These are phyloP conservation scores for Drosophila leontia DNA, from an alignment of 1,140 invertebrate genomes.

Conservation along the genomic window DNA sequence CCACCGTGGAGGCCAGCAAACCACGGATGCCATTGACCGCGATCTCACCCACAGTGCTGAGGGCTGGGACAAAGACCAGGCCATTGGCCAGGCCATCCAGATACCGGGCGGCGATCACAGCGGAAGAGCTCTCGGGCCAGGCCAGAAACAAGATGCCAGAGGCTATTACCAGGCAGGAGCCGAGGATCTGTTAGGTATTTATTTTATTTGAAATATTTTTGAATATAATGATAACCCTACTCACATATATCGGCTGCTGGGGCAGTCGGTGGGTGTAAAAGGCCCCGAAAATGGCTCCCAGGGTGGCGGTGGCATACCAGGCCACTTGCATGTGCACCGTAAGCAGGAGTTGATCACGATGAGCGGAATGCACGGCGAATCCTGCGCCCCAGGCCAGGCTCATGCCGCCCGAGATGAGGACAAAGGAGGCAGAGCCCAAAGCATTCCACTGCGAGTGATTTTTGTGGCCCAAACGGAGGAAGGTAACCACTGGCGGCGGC, in stretches of 20 bases:
- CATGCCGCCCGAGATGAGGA: conserved; percentile 77
- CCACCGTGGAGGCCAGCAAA: conserved; percentile 50
- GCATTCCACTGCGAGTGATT: conserved; percentile 74
- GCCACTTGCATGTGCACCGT: conserved; percentile 60
- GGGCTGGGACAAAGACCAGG: conserved; percentile 65
- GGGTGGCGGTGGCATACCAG: conserved; percentile 66
- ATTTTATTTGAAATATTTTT: too few relatives aligned
- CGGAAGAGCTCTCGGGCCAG: conserved; percentile 36
- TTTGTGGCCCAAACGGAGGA: conserved; percentile 49
- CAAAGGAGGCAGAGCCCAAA: conserved; percentile 56
- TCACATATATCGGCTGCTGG: conserved; percentile 67
- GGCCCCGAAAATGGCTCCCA: conserved; percentile 60
- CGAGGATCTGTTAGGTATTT: background rate
- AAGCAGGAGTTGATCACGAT: conserved; percentile 38
- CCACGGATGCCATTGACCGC: conserved; percentile 54
- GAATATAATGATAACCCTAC: background rate
- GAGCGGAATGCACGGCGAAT: conserved; percentile 48
- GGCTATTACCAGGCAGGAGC: conserved; percentile 61
- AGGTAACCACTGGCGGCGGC: conserved; percentile 22
- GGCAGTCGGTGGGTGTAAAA: conserved; percentile 55
- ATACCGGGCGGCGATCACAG: conserved; percentile 68
- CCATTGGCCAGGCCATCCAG: conserved; percentile 77
- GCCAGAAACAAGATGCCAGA: conserved; percentile 64
- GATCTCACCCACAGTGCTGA: conserved; percentile 68
- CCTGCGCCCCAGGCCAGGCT: conserved; percentile 73